Evolutionary conservation across 2,888 invertebrate species (phyloP).

Genomic region (Drosophila acutilabella): DNA sequence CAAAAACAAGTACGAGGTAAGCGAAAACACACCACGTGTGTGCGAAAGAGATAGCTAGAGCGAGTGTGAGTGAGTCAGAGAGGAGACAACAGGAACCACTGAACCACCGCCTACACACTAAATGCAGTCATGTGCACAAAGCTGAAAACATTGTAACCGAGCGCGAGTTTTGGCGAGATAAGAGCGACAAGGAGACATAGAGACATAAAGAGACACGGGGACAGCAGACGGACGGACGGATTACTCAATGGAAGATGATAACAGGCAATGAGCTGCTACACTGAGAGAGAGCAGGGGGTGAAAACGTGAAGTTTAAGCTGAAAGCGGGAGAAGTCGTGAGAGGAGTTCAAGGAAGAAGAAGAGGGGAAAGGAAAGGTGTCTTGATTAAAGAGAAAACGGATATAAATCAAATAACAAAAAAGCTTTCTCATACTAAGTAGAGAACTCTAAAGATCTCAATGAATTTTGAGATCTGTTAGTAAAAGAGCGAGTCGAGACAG

Average conservation of each 20-base stretch:
- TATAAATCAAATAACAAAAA: too few relatives aligned
- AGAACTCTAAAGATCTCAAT: too few relatives aligned
- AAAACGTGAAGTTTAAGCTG: not conserved
- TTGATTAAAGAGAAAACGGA: not conserved
- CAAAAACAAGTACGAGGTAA: slow-evolving; percentile 59
- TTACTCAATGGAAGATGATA: slow-evolving; percentile 14
- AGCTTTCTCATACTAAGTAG: too few relatives aligned
- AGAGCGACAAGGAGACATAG: slow-evolving; percentile 42
- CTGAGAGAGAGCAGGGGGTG: slow-evolving; percentile 10
- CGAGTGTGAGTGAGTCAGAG: not conserved
- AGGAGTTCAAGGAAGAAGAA: not conserved
- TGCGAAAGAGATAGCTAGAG: not conserved
- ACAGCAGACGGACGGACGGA: not conserved
- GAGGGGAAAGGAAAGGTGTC: not conserved
- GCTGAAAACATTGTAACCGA: slow-evolving; percentile 67
- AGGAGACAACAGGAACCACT: not conserved
- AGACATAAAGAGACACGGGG: not conserved
- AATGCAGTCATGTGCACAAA: slow-evolving; percentile 76
- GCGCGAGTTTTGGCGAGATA: slow-evolving; percentile 68
- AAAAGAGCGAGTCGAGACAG: not conserved
- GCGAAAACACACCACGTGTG: slow-evolving; percentile 9
- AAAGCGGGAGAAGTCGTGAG: not conserved
- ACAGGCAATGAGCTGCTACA: slow-evolving; percentile 29
- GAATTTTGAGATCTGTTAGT: not conserved
- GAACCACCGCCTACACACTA: slow-evolving; percentile 32